Conservation (phyloP, 2,797 vertebrate genomes). For the Agapornis canus region DNA sequence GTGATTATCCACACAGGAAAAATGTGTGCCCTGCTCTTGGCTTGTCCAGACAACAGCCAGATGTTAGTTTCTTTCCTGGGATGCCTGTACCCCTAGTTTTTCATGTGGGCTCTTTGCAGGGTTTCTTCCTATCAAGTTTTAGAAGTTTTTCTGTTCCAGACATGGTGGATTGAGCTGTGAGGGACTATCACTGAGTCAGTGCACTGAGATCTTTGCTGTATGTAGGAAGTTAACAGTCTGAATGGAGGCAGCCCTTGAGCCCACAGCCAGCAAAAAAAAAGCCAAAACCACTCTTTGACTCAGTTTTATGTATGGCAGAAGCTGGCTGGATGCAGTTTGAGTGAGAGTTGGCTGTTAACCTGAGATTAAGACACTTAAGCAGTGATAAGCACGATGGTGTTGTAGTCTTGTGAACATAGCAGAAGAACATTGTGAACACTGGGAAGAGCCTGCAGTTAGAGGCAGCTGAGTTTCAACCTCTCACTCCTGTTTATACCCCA, state of each 20-base stretch:
- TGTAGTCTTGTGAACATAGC: background rate
- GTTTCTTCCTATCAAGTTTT: background rate
- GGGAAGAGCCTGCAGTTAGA: background rate
- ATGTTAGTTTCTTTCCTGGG: background rate
- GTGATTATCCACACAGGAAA: background rate
- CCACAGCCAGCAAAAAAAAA: background rate
- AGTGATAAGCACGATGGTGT: background rate
- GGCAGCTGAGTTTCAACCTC: background rate
- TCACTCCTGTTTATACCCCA: background rate
- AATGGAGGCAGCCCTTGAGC: accelerated
- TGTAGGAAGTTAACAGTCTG: background rate
- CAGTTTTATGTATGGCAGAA: background rate
- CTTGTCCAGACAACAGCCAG: background rate
- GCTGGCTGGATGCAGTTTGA: background rate
- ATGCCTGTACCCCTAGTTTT: background rate
- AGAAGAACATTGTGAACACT: background rate
- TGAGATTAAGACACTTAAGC: background rate
- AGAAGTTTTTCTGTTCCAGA: background rate
- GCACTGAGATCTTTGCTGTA: background rate
- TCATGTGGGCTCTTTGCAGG: background rate
- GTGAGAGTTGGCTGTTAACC: background rate
- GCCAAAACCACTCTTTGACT: background rate
- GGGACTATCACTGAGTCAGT: background rate
- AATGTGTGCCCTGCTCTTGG: background rate
- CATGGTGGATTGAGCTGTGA: background rate